phyloP scores from a whole-genome alignment of 2,888 invertebrate genomes.

The Amitus sp. region DNA sequence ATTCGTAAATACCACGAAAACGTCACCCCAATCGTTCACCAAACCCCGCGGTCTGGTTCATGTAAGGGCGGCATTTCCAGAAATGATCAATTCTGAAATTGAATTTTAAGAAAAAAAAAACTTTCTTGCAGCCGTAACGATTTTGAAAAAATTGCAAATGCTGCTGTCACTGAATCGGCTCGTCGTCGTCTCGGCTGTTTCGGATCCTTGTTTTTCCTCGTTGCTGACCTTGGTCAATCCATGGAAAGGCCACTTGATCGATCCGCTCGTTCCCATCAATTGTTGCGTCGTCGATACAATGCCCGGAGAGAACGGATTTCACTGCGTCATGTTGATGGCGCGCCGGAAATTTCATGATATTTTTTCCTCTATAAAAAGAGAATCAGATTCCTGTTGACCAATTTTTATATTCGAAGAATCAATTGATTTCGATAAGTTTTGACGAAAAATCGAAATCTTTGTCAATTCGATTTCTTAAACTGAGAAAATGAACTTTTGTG shows the following conservation, averaged over 20 bases:
- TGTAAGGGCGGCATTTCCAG: conserved; percentile 20
- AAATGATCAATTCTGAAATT: background rate
- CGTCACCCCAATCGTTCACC: conserved; percentile 14
- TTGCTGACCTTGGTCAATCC: conserved; percentile 18
- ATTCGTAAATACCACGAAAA: conserved; percentile 2
- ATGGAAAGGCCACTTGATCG: background rate
- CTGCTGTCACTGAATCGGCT: conserved; percentile 16
- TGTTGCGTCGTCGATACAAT: conserved; percentile 15
- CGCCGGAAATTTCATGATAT: background rate
- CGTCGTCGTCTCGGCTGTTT: conserved; percentile 9
- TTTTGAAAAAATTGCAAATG: conserved; percentile 10
- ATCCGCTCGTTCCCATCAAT: conserved; percentile 16
- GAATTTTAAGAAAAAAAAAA: background rate
- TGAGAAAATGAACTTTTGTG: too few relatives aligned
- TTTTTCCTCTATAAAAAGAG: background rate
- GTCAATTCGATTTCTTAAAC: too few relatives aligned
- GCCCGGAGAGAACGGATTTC: background rate
- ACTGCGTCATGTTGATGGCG: background rate
- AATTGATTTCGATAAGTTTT: too few relatives aligned
- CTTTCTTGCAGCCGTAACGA: conserved; percentile 11
- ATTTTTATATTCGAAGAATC: too few relatives aligned
- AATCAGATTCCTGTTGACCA: background rate
- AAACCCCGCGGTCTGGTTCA: conserved; percentile 15
- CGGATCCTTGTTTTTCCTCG: conserved; percentile 16
- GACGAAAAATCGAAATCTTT: too few relatives aligned